Percentiles rank a stretch among this genome's conserved stretches.
Conservation (phyloP, 2,888 invertebrate genomes). For the Lissocephala sabroskyi region DNA sequence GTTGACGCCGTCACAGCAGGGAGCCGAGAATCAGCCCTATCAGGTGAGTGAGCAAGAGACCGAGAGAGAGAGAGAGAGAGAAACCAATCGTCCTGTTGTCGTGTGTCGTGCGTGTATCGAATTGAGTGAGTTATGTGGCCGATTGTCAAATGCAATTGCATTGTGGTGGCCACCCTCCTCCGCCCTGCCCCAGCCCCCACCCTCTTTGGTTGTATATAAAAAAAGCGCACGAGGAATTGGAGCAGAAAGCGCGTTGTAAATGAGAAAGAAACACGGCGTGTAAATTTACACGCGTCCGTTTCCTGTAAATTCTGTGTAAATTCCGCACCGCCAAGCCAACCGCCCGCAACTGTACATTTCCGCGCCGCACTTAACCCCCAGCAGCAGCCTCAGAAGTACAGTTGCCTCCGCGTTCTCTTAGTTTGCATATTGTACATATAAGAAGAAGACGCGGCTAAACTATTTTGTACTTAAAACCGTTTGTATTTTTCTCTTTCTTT, state of each 20-base stretch:
- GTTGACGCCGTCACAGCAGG: constrained; percentile 83
- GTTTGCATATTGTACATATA: constrained; percentile 17
- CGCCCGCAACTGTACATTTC: constrained; percentile 22
- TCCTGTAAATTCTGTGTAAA: constrained; percentile 4
- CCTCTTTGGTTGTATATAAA: constrained; percentile 6
- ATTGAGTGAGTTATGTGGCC: neutral
- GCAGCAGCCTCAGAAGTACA: too few relatives aligned
- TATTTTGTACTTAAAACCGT: constrained; percentile 41
- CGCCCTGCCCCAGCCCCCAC: too few relatives aligned
- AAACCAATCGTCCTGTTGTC: too few relatives aligned
- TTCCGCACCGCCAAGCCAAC: neutral
- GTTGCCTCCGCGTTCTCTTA: too few relatives aligned
- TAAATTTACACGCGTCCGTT: constrained; percentile 27
- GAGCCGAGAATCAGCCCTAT: constrained; percentile 72
- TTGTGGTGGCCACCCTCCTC: neutral
- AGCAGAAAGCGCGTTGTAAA: constrained; percentile 1
- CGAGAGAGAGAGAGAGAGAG: too few relatives aligned
- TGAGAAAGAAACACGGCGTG: constrained; percentile 11
- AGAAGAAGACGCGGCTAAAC: constrained; percentile 12
- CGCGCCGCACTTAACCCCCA: too few relatives aligned
- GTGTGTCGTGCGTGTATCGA: neutral
- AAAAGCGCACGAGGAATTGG: neutral
- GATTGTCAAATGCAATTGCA: constrained; percentile 1
- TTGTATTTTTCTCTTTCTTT: constrained; percentile 59
- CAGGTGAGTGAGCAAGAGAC: constrained; percentile 72